Percentiles rank a stretch among this genome's conserved stretches.
Conservation (phyloP, 2,113 vertebrate genomes). For the Macquaria ambigua region DNA sequence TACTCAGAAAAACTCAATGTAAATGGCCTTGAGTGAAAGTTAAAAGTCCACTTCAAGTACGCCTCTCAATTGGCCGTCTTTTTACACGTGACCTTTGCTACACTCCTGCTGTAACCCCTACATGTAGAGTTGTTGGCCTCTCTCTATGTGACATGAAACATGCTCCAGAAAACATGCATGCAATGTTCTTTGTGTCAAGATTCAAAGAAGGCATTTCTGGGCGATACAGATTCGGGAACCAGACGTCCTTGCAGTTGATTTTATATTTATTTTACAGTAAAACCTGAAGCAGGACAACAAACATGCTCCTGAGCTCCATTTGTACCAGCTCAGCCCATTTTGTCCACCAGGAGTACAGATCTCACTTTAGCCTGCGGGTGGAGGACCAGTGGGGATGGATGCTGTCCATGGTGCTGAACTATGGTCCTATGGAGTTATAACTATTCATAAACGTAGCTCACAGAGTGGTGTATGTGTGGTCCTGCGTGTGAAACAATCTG, state of each 20-base stretch:
- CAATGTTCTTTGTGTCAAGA: neutral
- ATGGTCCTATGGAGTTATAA: neutral
- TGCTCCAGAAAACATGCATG: neutral
- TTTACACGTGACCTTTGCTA: too few relatives aligned
- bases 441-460: neutral
- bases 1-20: too few relatives aligned
- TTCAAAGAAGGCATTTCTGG: neutral
- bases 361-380: neutral
- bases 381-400: neutral
- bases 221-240: neutral
- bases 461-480: too few relatives aligned
- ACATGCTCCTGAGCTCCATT: neutral
- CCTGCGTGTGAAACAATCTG: too few relatives aligned
- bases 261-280: neutral
- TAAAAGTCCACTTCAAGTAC: too few relatives aligned
- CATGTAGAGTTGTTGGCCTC: neutral
- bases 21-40: too few relatives aligned
- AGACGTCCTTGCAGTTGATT: neutral
- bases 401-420: constrained; percentile 55
- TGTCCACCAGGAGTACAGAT: neutral
- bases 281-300: neutral
- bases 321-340: neutral
- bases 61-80: too few relatives aligned
- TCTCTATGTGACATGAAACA: neutral
- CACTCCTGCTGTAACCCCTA: neutral